Conservation (phyloP, 2,797 vertebrate genomes). For the Danionella dracula region DNA sequence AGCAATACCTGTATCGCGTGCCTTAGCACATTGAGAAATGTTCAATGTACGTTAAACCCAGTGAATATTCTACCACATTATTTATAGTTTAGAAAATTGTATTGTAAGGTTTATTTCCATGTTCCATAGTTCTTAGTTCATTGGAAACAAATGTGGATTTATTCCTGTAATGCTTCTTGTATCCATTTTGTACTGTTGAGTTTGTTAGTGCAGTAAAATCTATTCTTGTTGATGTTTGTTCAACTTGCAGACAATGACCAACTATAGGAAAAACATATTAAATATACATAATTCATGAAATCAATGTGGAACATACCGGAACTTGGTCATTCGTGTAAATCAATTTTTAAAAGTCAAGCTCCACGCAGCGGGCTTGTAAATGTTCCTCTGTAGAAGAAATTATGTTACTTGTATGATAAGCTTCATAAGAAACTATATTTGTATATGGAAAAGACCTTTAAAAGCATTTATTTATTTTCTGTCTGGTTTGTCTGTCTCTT, state of each 20-base stretch:
- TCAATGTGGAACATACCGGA: constrained; percentile 38
- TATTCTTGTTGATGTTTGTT: constrained; percentile 26
- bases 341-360: constrained; percentile 46
- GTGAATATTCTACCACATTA: neutral
- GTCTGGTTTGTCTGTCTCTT: constrained; percentile 62
- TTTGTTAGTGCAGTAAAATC: neutral
- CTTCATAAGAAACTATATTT: constrained; percentile 79
- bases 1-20: constrained; percentile 46
- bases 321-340: constrained; percentile 45
- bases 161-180: constrained; percentile 29
- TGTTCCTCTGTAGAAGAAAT: constrained; percentile 63
- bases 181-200: constrained; percentile 47
- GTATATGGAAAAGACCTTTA: constrained; percentile 83
- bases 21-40: constrained; percentile 10
- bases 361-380: constrained; percentile 65
- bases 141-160: constrained; percentile 42
- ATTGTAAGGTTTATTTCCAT: too few species aligned
- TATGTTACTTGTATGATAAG: constrained; percentile 79
- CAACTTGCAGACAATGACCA: constrained; percentile 22
- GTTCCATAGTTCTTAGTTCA: too few species aligned
- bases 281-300: constrained; percentile 33
- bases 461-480: constrained; percentile 88
- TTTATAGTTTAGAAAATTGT: constrained; percentile 5
- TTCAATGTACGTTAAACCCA: neutral
- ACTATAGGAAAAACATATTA: constrained; percentile 29